phyloP scores from a whole-genome alignment of 2,113 vertebrate genomes.

The Salvelinus fontinalis region DNA sequence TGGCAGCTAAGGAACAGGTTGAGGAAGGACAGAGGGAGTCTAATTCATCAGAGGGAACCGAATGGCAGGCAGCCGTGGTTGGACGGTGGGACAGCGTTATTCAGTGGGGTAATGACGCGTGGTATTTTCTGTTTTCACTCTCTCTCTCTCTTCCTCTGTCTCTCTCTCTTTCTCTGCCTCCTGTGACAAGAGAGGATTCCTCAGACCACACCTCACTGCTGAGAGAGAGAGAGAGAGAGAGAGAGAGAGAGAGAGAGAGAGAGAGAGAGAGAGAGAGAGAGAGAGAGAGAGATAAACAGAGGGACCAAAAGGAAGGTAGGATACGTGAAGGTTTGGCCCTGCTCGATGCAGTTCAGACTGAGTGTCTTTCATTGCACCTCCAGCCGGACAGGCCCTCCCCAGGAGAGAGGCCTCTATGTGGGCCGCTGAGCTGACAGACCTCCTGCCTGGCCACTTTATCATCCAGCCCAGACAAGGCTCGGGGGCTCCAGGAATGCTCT shows the following conservation, averaged over 20 bases:
- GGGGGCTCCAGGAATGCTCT: slow-evolving; percentile 20
- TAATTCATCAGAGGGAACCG: slow-evolving; percentile 51
- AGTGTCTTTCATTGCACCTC: slow-evolving; percentile 46
- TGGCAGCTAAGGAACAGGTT: background rate
- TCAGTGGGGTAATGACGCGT: slow-evolving; percentile 61
- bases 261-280: background rate
- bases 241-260: background rate
- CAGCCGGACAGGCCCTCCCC: slow-evolving; percentile 35
- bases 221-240: background rate
- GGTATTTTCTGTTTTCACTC: slow-evolving; percentile 43
- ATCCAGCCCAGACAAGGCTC: slow-evolving; percentile 37
- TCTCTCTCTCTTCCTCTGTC: slow-evolving; percentile 22
- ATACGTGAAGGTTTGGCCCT: slow-evolving; percentile 15
- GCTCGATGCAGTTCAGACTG: slow-evolving; percentile 7
- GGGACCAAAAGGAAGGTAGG: background rate
- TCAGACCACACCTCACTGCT: slow-evolving; percentile 9
- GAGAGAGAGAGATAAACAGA: background rate
- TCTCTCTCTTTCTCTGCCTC: slow-evolving; percentile 38
- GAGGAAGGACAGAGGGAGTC: slow-evolving; percentile 12
- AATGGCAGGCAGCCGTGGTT: slow-evolving; percentile 27
- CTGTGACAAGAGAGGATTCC: slow-evolving; percentile 46
- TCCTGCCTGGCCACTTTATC: slow-evolving; percentile 57
- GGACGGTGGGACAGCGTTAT: slow-evolving; percentile 29
- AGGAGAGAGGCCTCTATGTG: slow-evolving; percentile 44
- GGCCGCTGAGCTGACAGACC: slow-evolving; percentile 57